Base-by-base conservation (phyloP, 2,797 vertebrate genomes). In the Diglossa cyanea region DNA sequence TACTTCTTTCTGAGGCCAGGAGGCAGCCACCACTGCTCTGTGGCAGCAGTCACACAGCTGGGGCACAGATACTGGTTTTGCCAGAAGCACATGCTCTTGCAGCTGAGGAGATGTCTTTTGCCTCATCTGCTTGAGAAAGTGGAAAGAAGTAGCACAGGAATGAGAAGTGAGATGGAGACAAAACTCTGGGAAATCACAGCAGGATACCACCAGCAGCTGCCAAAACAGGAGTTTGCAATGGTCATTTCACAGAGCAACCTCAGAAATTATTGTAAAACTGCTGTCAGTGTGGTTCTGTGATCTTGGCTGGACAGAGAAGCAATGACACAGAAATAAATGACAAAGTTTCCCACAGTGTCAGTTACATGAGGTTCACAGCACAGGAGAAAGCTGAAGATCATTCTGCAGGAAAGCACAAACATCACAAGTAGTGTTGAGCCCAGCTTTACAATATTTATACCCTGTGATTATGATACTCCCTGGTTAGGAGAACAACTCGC, bases 241-340 rank as follows among this genome's bases (percentile, higher is more conserved):
- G 19, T 7, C 1, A 0, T 67, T 83, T 57, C 3, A 2, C 23
- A 53, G 24, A 83, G 50, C 21, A 80, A 42, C 10, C 31, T 53
- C 47, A 75, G n/a, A 87, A 63, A 25, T 31, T 0, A 44, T 66
- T 0, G 0, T 26, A 35, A 79, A 60, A 66, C 48, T 20, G 1
- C 24, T 45, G 35, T 55, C 60, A 53, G 24, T 21, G 55, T 53
- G 30, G n/a, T 76, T 50, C 48, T 53, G 21, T 47, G 39, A 8
- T 76, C 67, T 75, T n/a, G 24, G 17, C 51, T 35, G 54, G 15
- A n/a, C 33, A 75, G 57, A 89, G 66, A 83, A 76, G 19, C 0
- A 1, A 39, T 35, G 63, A 42, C 31, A 87, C 28, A 54, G 48
- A 83, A 89, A 68, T 44, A 33, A 48, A 25, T 13, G 24, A 40